phyloP scores from a whole-genome alignment of 2,888 invertebrate species.

The Drepanosiphum platanoidis region DNA sequence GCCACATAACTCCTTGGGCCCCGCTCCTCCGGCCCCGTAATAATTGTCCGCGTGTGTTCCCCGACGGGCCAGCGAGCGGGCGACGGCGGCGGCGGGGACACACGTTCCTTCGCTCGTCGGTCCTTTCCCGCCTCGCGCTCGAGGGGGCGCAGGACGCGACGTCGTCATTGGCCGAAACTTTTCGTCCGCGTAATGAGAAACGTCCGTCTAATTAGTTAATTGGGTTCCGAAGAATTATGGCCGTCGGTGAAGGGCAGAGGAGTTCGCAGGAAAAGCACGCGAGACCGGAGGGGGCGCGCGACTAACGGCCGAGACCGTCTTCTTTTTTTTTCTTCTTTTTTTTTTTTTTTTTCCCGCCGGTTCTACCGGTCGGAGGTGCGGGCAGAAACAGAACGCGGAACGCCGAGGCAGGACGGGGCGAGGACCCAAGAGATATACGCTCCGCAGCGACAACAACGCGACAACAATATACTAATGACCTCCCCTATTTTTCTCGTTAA shows the following conservation, averaged over 20 bases:
- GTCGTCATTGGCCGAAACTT: constrained; percentile 32
- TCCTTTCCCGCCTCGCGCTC: not conserved
- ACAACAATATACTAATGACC: constrained; percentile 37
- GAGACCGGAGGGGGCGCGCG: not conserved
- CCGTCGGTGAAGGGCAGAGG: not conserved
- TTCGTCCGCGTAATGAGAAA: constrained; percentile 57
- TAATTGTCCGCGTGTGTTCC: constrained; percentile 8
- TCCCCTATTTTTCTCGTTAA: not conserved
- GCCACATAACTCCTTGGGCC: constrained; percentile 31
- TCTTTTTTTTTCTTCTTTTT: not conserved
- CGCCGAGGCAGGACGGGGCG: not conserved
- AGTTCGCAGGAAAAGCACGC: not conserved
- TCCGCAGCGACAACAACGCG: constrained; percentile 7
- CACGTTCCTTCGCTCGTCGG: not conserved
- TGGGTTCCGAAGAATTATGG: constrained; percentile 55
- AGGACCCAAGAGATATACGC: not conserved
- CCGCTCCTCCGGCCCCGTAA: not conserved
- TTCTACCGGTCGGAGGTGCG: not conserved
- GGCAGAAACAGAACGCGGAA: not conserved
- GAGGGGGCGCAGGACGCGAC: not conserved
- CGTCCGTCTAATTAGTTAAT: constrained; percentile 59
- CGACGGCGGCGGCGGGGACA: not conserved
- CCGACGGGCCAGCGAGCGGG: not conserved
- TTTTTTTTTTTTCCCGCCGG: not conserved
- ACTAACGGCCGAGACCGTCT: not conserved